These are phyloP conservation scores for Ophion ventricosus DNA, from an alignment of 2,888 invertebrate genomes.

Conservation along the genomic window DNA sequence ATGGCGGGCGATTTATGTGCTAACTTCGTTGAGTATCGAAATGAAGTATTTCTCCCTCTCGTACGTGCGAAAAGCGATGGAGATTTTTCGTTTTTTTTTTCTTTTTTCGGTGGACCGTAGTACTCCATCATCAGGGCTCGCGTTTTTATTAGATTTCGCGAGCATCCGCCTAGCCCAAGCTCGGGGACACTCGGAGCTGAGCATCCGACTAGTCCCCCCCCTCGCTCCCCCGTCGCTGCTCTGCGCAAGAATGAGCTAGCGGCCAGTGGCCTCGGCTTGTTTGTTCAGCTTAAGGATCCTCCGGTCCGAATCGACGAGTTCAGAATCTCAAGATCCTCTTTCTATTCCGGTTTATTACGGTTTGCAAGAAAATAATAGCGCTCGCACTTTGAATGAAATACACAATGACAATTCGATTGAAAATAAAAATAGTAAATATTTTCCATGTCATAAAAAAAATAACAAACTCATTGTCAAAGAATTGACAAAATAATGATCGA, in stretches of 20 bases:
- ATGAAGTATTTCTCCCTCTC: neutral
- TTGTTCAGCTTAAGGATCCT: neutral
- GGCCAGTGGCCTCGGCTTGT: neutral
- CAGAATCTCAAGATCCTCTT: neutral
- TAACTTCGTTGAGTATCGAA: neutral
- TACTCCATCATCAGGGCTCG: neutral
- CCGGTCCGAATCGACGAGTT: neutral
- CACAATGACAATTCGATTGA: neutral
- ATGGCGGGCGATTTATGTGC: neutral
- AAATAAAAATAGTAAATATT: no score
- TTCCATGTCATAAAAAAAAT: no score
- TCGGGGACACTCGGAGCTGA: neutral
- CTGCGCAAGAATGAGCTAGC: neutral
- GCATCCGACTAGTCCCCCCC: neutral
- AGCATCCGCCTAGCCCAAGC: neutral
- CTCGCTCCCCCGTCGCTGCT: no score
- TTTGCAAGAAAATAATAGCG: neutral
- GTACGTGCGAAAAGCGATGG: neutral
- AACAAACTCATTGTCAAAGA: no score
- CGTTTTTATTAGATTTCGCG: slow-evolving; percentile 2
- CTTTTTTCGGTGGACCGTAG: neutral
- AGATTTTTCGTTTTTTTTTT: neutral
- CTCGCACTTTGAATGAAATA: neutral
- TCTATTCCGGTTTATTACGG: neutral
- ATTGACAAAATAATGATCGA: no score